phyloP scores from a whole-genome alignment of 2,888 invertebrate species.

The Lepeophtheirus nordmannii region DNA sequence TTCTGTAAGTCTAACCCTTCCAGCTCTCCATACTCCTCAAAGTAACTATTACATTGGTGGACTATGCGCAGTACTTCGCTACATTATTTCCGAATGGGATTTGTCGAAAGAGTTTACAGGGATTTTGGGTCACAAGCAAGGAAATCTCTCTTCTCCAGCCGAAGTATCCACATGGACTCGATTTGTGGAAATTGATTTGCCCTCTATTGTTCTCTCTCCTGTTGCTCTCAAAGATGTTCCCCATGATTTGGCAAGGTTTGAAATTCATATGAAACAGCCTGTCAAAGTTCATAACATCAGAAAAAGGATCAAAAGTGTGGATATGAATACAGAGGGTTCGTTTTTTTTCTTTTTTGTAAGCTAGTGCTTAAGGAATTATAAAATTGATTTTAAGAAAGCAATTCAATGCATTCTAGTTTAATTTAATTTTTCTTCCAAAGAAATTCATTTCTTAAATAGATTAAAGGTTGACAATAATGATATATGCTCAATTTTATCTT shows the following conservation, averaged over 20 bases:
- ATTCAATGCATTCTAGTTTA: too few relatives aligned
- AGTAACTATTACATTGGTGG: slow-evolving; percentile 53
- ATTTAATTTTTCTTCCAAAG: too few relatives aligned
- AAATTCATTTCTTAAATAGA: too few relatives aligned
- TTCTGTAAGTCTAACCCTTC: neutral
- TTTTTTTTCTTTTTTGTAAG: neutral
- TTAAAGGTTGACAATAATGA: too few relatives aligned
- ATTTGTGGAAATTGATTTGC: slow-evolving; percentile 69
- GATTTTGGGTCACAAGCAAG: neutral
- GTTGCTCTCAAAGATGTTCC: slow-evolving; percentile 40
- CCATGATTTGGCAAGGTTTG: slow-evolving; percentile 55
- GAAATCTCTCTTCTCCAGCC: slow-evolving; percentile 48
- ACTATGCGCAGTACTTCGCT: slow-evolving; percentile 53
- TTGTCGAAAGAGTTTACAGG: slow-evolving; percentile 16
- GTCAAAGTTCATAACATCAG: slow-evolving; percentile 69
- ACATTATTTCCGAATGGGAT: slow-evolving; percentile 38
- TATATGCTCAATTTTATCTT: too few relatives aligned
- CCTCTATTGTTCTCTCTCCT: slow-evolving; percentile 43
- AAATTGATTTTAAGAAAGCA: neutral
- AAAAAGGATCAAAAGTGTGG: slow-evolving; percentile 42
- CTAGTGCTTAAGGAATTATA: neutral
- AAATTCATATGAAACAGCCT: slow-evolving; percentile 66
- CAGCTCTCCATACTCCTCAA: neutral
- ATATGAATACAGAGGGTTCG: slow-evolving; percentile 2
- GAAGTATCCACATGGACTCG: slow-evolving; percentile 77